phyloP scores from a whole-genome alignment of 2,888 invertebrate species.

The Yponomeuta sedellus region DNA sequence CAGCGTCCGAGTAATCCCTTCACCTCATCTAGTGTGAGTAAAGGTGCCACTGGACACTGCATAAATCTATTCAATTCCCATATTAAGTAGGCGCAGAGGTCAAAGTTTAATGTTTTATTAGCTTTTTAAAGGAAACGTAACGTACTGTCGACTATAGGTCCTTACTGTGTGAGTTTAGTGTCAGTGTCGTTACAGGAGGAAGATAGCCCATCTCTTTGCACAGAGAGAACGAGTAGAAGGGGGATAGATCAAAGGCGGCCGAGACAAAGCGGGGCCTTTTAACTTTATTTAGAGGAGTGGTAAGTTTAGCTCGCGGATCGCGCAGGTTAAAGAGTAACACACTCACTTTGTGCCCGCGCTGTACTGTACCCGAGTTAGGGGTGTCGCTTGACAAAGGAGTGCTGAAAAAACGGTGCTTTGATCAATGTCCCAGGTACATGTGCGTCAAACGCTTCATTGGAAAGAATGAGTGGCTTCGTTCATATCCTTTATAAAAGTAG shows the following conservation, averaged over 20 bases:
- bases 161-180: neutral
- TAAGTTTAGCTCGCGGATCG: slow-evolving; percentile 77
- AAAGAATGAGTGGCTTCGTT: too few species aligned
- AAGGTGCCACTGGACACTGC: too few species aligned
- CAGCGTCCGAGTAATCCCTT: too few species aligned
- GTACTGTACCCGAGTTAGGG: slow-evolving; percentile 5
- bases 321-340: slow-evolving; percentile 77
- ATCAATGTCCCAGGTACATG: too few species aligned
- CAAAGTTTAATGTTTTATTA: too few species aligned
- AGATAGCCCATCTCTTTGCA: neutral
- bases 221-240: slow-evolving; percentile 23
- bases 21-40: too few species aligned
- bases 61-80: too few species aligned
- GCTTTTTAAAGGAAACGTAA: too few species aligned
- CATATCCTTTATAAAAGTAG: too few species aligned
- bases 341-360: slow-evolving; percentile 64
- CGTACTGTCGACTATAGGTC: too few species aligned
- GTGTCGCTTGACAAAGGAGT: slow-evolving; percentile 17
- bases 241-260: slow-evolving; percentile 69
- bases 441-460: too few species aligned
- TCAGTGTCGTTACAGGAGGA: neutral
- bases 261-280: slow-evolving; percentile 77
- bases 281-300: slow-evolving; percentile 77
- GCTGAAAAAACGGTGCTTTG: neutral
- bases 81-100: too few species aligned